Base-by-base conservation (phyloP, 2,888 invertebrate genomes). In the Noctua comes region DNA sequence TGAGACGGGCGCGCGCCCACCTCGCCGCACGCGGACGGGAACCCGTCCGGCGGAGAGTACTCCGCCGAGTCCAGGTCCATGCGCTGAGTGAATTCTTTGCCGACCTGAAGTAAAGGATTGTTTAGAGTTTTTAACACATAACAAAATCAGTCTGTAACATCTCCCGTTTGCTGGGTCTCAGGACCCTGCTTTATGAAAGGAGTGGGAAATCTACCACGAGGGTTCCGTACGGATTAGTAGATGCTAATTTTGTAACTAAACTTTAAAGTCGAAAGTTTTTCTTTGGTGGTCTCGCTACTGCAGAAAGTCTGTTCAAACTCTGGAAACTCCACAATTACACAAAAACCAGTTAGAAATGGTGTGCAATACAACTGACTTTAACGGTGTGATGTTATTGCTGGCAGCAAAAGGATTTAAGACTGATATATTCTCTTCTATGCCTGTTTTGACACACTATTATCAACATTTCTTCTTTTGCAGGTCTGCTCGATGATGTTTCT, bases 21-120 rank as follows among this genome's bases (percentile, higher is more conserved):
- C 88, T 98, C 96, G 51, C 98, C 97, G 93, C 99, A 99, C 6
- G 98, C 98, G 1, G 98, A 97, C 1, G 99, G 99, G 98, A 99
- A 99, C 93, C 98, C 98, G 90, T 98, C 98, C 2, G 99, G 99
- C 57, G 98, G 97, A 77, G 97, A 97, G 98, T 99, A 99, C 54
- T 97, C 97, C 0, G 98, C 98, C 77, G 98, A 98, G 91, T 99
- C 99, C 89, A 99, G 97, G 97, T 99, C 99, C 91, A 99, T 98
- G 89, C 99, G 98, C 89, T 98, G 98, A 27, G 99, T 99, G 93
- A 99, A 99, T 95, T 99, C 99, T 93, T 98, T 98, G 88, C 99
- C 99, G 84, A 99, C 98, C 97, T 97, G 66, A 8, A 66, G 0
- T 40, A 18, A 43, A 43, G 1, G 66, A 31, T 62, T 31, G 40